Evolutionary conservation across 2,797 vertebrate species (phyloP).

Genomic region (Chelmon rostratus): DNA sequence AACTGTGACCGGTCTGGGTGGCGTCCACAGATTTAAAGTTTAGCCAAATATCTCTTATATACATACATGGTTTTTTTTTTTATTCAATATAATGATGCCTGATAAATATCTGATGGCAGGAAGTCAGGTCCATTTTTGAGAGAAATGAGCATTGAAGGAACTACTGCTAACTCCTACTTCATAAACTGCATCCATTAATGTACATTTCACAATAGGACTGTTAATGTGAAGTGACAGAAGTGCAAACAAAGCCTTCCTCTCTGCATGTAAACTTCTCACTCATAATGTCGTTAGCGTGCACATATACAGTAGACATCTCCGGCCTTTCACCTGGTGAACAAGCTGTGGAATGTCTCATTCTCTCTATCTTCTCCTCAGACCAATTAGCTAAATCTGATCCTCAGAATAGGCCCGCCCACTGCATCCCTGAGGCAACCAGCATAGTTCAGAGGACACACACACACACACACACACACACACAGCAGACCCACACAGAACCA

Average conservation of each 20-base stretch:
- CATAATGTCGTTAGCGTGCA: not conserved
- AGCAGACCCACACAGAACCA: not conserved
- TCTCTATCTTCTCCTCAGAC: slow-evolving; percentile 26
- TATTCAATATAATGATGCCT: too few relatives aligned
- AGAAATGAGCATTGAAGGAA: not conserved
- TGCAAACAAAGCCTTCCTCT: not conserved
- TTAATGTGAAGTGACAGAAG: not conserved
- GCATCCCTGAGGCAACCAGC: slow-evolving; percentile 6
- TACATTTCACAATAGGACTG: not conserved
- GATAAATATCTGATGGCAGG: too few relatives aligned
- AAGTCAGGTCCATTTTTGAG: too few relatives aligned
- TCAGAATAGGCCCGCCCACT: slow-evolving; percentile 18
- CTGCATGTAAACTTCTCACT: not conserved
- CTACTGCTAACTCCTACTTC: not conserved
- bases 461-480: not conserved
- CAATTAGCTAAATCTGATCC: slow-evolving; percentile 40
- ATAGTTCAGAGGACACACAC: not conserved
- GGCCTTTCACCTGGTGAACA: not conserved
- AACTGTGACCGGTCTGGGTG: too few relatives aligned
- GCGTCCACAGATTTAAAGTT: too few relatives aligned
- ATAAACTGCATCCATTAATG: not conserved
- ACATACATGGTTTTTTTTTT: too few relatives aligned
- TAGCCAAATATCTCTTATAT: too few relatives aligned
- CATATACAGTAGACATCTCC: not conserved
- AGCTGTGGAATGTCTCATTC: slow-evolving; percentile 27